These are phyloP conservation scores for Dicentrarchus labrax DNA, from an alignment of 2,113 vertebrate genomes.

Conservation along the genomic window DNA sequence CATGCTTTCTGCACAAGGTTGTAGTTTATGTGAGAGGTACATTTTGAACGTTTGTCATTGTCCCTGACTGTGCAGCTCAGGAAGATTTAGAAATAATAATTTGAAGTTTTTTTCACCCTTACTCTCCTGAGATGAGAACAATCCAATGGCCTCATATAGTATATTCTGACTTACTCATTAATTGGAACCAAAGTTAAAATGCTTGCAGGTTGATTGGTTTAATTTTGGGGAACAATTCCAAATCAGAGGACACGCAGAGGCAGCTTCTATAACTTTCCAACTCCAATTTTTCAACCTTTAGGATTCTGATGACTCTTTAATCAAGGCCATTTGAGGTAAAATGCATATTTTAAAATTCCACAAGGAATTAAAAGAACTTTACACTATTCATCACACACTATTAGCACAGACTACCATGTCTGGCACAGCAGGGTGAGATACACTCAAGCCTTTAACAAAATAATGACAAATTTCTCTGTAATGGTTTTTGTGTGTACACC, in stretches of 20 bases:
- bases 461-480: conserved; percentile 60
- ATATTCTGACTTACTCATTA: conserved; percentile 20
- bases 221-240: conserved; percentile 10
- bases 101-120: conserved; percentile 12
- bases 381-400: conserved; percentile 51
- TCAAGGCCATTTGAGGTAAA: conserved; percentile 41
- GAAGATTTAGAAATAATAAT: conserved; percentile 6
- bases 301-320: conserved; percentile 47
- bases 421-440: conserved; percentile 53
- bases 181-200: conserved; percentile 25
- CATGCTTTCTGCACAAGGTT: background rate
- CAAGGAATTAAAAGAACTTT: conserved; percentile 50
- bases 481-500: conserved; percentile 42
- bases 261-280: conserved; percentile 8
- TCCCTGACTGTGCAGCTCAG: conserved; percentile 21
- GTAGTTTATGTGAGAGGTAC: background rate
- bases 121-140: conserved; percentile 24
- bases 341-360: conserved; percentile 40
- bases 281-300: conserved; percentile 30
- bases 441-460: conserved; percentile 54
- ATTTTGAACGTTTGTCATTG: conserved; percentile 9
- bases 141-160: background rate
- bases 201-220: background rate
- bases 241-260: background rate
- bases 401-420: conserved; percentile 29